Evolutionary conservation across 2,888 invertebrate genomes (phyloP), one percentile per base, ranked within the genome.

Genomic region (Thumatha senex): DNA sequence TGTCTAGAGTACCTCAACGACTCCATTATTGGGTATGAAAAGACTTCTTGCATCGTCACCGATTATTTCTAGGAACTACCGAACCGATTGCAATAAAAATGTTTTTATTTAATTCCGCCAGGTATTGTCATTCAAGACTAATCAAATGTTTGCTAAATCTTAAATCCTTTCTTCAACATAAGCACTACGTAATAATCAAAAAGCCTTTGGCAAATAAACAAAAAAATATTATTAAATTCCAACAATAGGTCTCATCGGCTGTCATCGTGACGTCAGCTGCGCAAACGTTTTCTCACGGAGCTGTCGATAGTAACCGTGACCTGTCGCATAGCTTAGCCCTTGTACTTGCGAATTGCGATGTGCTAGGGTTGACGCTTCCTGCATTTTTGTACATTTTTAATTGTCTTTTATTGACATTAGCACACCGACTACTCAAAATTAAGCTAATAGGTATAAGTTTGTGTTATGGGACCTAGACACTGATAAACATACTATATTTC

Each of bases 241-340:
- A 56, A 65, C 66, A 67, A 67, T 58, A 44, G 41, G 48, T 47
- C 61, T 53, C 45, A 48, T 53, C 54, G 68, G 55, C 56, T 67
- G 65, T 66, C 66, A 64, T 66, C 65, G 56, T 46, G 45, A 43
- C 41, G 68, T 68, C 67, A 67, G 69, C 69, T 65, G 69, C 69
- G 66, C 42, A 7, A 12, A 13, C 58, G 56, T 55, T 63, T 66
- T 66, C 66, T 66, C 66, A 66, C 66, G 66, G 61, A 48, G 55
- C 50, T 63, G 64, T 60, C 67, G 56, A 41, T 62, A 33, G 53
- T 58, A 54, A 62, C 67, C 31, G 57, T 67, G 67, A 63, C 67
- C 67, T 67, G 65, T 66, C 61, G 65, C 54, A 57, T 53, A 51
- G 65, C 54, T 55, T 53, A 51, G 51, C 11, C 18, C 18, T 50